Evolutionary conservation across 2,797 vertebrate genomes (phyloP).

Genomic region (Acanthurus tractus): DNA sequence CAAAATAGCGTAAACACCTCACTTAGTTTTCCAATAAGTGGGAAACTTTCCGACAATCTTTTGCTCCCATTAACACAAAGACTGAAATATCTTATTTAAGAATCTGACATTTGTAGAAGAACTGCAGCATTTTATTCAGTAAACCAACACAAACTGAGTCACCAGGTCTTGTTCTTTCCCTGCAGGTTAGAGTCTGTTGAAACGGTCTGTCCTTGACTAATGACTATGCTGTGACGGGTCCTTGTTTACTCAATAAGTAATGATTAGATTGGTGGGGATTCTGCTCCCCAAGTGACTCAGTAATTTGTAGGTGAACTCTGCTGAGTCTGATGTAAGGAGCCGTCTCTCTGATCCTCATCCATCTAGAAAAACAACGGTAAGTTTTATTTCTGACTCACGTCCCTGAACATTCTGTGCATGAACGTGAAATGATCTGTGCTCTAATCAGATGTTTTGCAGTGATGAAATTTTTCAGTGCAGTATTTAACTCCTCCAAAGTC

Average conservation of each 20-base stretch:
- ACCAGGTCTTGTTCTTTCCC: constrained; percentile 45
- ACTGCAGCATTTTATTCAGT: neutral
- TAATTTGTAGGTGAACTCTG: constrained; percentile 30
- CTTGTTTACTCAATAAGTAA: constrained; percentile 75
- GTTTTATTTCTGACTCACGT: constrained; percentile 37
- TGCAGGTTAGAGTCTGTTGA: constrained; percentile 51
- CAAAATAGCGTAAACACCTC: constrained; percentile 7
- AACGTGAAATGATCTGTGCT: constrained; percentile 18
- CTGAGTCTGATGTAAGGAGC: constrained; percentile 31
- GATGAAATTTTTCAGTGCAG: neutral
- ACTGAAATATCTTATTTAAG: neutral
- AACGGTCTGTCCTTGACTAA: constrained; percentile 68
- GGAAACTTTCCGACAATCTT: neutral
- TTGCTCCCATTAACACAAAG: neutral
- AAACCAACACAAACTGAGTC: neutral
- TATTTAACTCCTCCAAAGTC: constrained; percentile 4
- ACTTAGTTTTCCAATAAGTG: neutral
- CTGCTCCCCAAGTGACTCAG: constrained; percentile 38
- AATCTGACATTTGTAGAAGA: neutral
- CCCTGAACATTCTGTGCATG: constrained; percentile 10
- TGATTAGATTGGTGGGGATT: constrained; percentile 61
- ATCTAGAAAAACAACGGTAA: constrained; percentile 50
- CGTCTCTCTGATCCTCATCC: constrained; percentile 10
- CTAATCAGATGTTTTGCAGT: constrained; percentile 17
- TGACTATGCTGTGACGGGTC: constrained; percentile 32